Evolutionary conservation across 2,888 invertebrate species (phyloP), one percentile per base, ranked within the genome.

Genomic region (Eilema griseolum): DNA sequence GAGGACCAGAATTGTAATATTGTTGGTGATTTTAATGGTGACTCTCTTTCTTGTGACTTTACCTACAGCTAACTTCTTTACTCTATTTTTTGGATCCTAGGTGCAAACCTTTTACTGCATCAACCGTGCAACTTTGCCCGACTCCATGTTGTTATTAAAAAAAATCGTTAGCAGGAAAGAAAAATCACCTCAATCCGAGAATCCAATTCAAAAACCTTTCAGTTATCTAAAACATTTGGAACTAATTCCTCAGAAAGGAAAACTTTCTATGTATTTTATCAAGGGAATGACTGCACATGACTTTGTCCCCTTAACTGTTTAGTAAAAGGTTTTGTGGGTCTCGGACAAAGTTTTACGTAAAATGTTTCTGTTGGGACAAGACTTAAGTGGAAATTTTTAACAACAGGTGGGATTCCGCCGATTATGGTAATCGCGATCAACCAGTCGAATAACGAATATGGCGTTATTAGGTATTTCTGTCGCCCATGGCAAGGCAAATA

Each of bases 301-400:
- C 64, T 64, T 64, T 46, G 52, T 28, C 12, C 16, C 28, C 31
- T 61, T 52, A 52, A 52, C 52, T 52, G 20, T 52, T 52, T 52
- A 52, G n/a, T 52, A 52, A 52, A 46, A 52, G 20, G 52, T 20
- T 52, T 52, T n/a, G n/a, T 46, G 7, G 46, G 46, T 46, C 52
- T n/a, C 52, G n/a, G 2, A 10, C 2, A 52, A 52, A 20, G n/a
- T 52, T 52, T 52, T 52, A 52, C n/a, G n/a, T 52, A 46, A 46
- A 5, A 46, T 52, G 16, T 52, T 52, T 52, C 3, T 52, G n/a
- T 52, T 52, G 52, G n/a, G 52, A 52, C 8, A 52, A 52, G 10
- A 52, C 52, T n/a, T 52, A n/a, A 52, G 52, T 52, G 52, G 52
- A 52, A 52, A 52, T 52, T n/a, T 52, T 52, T 52, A n/a, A 52